Evolutionary conservation across 1,140 invertebrate genomes (phyloP).

Genomic region (Mylabris phalerata): DNA sequence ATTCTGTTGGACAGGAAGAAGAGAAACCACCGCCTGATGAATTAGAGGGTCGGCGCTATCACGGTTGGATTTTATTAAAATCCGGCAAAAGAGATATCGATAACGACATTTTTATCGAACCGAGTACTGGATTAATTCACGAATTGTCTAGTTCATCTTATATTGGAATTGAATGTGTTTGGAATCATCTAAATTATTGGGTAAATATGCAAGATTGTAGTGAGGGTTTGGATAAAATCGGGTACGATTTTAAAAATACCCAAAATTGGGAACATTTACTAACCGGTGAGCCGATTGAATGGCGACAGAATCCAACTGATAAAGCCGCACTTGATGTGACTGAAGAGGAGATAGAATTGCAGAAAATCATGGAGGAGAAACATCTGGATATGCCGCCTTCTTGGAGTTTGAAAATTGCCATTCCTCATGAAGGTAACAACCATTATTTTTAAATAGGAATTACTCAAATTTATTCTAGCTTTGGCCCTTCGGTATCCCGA

Average conservation of each 20-base stretch:
- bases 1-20: conserved; percentile 47
- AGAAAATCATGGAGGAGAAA: conserved; percentile 53
- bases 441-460: no score
- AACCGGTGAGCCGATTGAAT: conserved; percentile 53
- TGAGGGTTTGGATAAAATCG: conserved; percentile 42
- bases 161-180: conserved; percentile 72
- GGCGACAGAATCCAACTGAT: conserved; percentile 34
- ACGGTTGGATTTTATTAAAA: conserved; percentile 74
- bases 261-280: conserved; percentile 64
- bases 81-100: conserved; percentile 51
- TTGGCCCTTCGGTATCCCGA: conserved; percentile 68
- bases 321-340: conserved; percentile 42
- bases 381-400: conserved; percentile 72
- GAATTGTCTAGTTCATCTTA: conserved; percentile 56
- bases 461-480: conserved; percentile 44
- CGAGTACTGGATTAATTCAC: conserved; percentile 62
- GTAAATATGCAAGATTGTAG: conserved; percentile 60
- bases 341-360: conserved; percentile 42
- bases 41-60: conserved; percentile 65
- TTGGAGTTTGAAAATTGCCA: conserved; percentile 66
- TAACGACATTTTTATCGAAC: conserved; percentile 74
- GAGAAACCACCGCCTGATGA: conserved; percentile 63
- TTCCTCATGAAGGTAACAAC: conserved; percentile 54
- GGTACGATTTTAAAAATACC: conserved; percentile 54
- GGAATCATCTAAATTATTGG: conserved; percentile 87